Base-by-base conservation (phyloP, 2,888 invertebrate species). In the Amblyjoppa fuscipennis region DNA sequence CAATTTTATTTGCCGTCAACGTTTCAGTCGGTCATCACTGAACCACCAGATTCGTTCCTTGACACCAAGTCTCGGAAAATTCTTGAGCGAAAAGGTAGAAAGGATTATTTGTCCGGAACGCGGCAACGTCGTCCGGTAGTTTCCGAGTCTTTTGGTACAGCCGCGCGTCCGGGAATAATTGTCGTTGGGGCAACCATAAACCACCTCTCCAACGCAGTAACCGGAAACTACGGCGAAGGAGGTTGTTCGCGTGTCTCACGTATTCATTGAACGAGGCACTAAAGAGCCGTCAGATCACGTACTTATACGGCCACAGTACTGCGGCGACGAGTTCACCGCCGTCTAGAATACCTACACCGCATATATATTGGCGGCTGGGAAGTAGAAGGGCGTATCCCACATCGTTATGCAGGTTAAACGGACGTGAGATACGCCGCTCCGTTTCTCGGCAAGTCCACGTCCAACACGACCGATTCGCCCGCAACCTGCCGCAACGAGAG, bases 191-290 rank as follows among this genome's bases (percentile, higher is more conserved):
- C 49, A 49, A 41, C 41, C 38, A 28, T 31, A 66, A 68, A 69
- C 4, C 34, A 25, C 31, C 71, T 25, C 45, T 7, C 49, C 6
- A 16, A 11, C 25, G 59, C 25, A 56, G 64, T 45, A 75, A 61
- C 49, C 61, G 31, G 75, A 61, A 64, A 64, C n/a, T 45, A 61
- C 68, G 64, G 25, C 61, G 31, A 38, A 31, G 64, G 59, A 53
- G 34, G 69, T 77, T 68, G 76, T 73, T 81, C 20, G 34, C 45
- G 80, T 66, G 41, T 78, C 53, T 84, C 81, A 84, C 81, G 78
- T 84, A 81, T 84, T 84, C 84, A 84, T 84, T 71, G 76, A 80
- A 80, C 64, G 84, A 76, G 80, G 34, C 84, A 80, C 84, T 80
- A 71, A 80, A 80, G 64, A 66, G 75, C 38, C 79, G 66, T 70